phyloP scores from a whole-genome alignment of 2,888 invertebrate species.

The Megastigmus dorsalis region DNA sequence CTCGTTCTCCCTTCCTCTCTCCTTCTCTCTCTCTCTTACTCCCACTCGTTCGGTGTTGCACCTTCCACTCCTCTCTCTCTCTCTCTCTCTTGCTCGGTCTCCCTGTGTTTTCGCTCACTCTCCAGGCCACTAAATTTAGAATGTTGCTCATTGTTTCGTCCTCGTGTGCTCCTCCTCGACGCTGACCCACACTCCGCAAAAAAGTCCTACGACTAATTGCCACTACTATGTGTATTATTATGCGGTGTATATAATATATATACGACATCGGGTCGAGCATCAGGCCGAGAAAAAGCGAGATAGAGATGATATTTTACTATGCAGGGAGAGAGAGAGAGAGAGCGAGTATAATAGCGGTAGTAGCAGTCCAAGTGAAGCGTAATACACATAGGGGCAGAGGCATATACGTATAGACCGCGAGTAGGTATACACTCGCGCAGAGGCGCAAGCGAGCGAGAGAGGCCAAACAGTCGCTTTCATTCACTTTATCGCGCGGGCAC shows the following conservation, averaged over 20 bases:
- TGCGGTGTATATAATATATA: neutral
- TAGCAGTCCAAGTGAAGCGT: too few species aligned
- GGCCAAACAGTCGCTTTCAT: constrained; percentile 11
- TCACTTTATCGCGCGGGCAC: constrained; percentile 16
- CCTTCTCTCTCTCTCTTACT: constrained; percentile 2
- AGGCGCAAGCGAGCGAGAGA: neutral
- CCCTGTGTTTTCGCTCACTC: neutral
- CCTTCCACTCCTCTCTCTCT: neutral
- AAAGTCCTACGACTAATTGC: too few species aligned
- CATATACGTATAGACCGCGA: too few species aligned
- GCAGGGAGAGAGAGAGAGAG: neutral
- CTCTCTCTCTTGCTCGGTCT: neutral
- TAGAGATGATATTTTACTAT: constrained; percentile 16
- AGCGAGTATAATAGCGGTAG: neutral
- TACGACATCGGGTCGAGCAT: too few species aligned
- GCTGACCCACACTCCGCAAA: neutral
- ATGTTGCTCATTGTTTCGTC: neutral
- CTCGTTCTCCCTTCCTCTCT: neutral
- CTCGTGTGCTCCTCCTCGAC: neutral
- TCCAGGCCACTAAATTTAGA: neutral
- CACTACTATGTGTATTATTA: too few species aligned
- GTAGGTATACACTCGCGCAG: too few species aligned
- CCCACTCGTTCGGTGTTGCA: neutral
- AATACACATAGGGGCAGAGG: too few species aligned
- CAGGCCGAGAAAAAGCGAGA: neutral